A percentile compares a stretch with the other conserved stretches of the same genome.
Evolutionary conservation across 1,140 invertebrate genomes (phyloP).

Genomic region (Panagrolaimus sp.): DNA sequence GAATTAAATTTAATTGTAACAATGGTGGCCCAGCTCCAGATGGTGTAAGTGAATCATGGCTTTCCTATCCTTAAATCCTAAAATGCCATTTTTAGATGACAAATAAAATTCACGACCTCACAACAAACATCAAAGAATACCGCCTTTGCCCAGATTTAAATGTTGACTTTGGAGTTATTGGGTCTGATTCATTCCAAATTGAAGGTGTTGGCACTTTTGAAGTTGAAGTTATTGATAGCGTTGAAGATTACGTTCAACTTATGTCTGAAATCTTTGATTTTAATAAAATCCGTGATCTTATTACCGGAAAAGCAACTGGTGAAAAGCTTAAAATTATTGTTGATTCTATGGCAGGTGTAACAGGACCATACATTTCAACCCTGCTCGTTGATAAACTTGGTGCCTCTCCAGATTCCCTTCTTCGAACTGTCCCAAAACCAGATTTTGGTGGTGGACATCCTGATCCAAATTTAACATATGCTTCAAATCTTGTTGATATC

Average conservation of each 20-base stretch:
- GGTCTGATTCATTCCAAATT: conserved; percentile 66
- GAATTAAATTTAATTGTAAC: conserved; percentile 93
- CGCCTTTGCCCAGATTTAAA: conserved; percentile 72
- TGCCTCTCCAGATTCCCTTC: conserved; percentile 60
- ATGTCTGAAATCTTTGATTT: conserved; percentile 99
- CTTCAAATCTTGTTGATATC: conserved; percentile 74
- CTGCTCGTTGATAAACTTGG: conserved; percentile 84
- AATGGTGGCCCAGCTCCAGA: conserved; percentile 96
- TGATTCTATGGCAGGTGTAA: conserved; percentile 91
- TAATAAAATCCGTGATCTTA: conserved; percentile 69
- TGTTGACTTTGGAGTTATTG: conserved; percentile 72
- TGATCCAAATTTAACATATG: conserved; percentile 96
- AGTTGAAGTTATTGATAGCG: conserved; percentile 83
- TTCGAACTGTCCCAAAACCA: conserved; percentile 62
- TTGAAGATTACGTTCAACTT: conserved; percentile 78
- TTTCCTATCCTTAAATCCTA: conserved; percentile 16
- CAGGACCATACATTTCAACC: conserved; percentile 84
- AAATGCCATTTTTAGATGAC: conserved; percentile 63
- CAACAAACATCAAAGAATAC: conserved; percentile 74
- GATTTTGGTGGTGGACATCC: conserved; percentile 94
- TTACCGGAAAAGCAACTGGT: conserved; percentile 67
- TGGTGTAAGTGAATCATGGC: conserved; percentile 62
- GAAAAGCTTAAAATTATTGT: conserved; percentile 78
- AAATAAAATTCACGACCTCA: conserved; percentile 78
- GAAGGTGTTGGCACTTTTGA: conserved; percentile 70